These are phyloP conservation scores for Cydia amplana DNA, from an alignment of 1,140 invertebrate genomes.

Conservation along the genomic window DNA sequence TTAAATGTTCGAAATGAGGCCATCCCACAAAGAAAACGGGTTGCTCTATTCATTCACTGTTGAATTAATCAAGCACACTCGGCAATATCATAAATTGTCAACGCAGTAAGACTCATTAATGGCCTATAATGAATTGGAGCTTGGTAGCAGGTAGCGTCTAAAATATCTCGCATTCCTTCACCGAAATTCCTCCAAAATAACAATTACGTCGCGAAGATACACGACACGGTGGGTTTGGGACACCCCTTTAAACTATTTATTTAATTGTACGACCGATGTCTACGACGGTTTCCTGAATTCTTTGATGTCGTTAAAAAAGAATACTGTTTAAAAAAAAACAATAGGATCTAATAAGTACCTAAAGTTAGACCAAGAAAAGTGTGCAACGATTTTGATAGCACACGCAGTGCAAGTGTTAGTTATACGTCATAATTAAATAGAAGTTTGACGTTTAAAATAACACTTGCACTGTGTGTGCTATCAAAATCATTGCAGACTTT, in stretches of 20 bases:
- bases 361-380: no score
- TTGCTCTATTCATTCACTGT: conserved; percentile 50
- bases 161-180: conserved; percentile 61
- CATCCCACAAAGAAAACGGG: not conserved
- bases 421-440: no score
- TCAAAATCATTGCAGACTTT: no score
- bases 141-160: conserved; percentile 64
- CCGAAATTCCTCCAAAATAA: conserved; percentile 57
- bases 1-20: not conserved
- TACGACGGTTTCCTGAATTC: conserved; percentile 35
- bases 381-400: no score
- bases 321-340: not conserved
- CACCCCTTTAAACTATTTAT: conserved; percentile 52
- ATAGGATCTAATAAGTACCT: not conserved
- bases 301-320: conserved; percentile 25
- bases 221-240: conserved; percentile 23
- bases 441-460: no score
- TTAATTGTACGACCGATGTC: conserved; percentile 53
- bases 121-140: conserved; percentile 68
- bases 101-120: conserved; percentile 70
- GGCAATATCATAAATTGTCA: conserved; percentile 60
- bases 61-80: conserved; percentile 60
- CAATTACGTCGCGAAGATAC: conserved; percentile 46
- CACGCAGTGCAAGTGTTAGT: no score
- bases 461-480: no score